Base-by-base conservation (phyloP, 2,113 vertebrate species). In the Peucedramus taeniatus region DNA sequence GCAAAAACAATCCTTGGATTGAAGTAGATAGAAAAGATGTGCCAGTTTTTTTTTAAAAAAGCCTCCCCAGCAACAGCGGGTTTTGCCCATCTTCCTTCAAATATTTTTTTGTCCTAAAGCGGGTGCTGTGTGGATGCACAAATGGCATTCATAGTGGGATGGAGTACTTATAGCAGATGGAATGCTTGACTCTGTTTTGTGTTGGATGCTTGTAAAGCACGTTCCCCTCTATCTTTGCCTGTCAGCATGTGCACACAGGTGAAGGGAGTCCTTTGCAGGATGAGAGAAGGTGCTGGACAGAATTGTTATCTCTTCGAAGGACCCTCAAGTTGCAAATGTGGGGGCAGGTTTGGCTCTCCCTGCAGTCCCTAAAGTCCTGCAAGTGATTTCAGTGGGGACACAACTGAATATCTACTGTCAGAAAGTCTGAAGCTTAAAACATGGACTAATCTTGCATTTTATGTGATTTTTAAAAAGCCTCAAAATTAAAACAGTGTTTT, bases 1-100 rank as follows among this genome's bases (percentile, higher is more conserved):
- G 68, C 75, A 60, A 71, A 78, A 92, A 91, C 75, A 84, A 95
- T 79, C 89, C 94, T 96, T 96, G 94, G 83, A 96, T 45, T 74
- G 87, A 89, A 96, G 74, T 96, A 1, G n/a, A 75, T 75, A 28
- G 81, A 77, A 83, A 97, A 94, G 47, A 59, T 20, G 6, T 76
- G 39, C 61, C 89, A 95, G 37, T 61, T 84, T 93, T 86, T 94
- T 51, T 78, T 77, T 93, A 22, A 68, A 96, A 96, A 88, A 84
- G 17, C 33, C 83, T 80, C 64, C 31, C 45, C 63, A 66, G 88
- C 86, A 89, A 72, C 84, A 79, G 88, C 1, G 27, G 50, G 80
- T 89, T 70, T 79, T 94, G 64, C 75, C 83, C 89, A 49, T 96
- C 45, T 77, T 83, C 42, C 53, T 68, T 76, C 80, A 69, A 74